Conservation (phyloP, 2,797 vertebrate genomes). For the Mastacembelus armatus region DNA sequence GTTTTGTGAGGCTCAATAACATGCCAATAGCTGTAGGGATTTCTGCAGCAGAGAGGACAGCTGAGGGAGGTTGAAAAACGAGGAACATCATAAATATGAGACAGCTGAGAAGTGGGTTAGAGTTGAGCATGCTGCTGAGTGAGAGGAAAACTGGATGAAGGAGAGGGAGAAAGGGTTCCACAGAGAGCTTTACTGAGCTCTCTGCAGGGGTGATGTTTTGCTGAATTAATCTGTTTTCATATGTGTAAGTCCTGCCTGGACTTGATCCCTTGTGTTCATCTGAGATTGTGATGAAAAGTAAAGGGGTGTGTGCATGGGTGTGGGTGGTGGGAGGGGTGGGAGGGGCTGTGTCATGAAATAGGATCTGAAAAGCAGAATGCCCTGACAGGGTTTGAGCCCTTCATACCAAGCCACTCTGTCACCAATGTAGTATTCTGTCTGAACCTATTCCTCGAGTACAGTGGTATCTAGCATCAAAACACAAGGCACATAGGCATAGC, state of each 20-base stretch:
- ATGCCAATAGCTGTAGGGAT: conserved; percentile 37
- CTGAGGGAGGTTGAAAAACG: conserved; percentile 21
- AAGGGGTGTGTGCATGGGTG: too few relatives aligned
- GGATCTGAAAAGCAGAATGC: conserved; percentile 68
- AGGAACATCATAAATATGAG: conserved; percentile 45
- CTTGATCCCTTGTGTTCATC: conserved; percentile 42
- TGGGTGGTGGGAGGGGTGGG: conserved; percentile 14
- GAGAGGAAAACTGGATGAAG: conserved; percentile 26
- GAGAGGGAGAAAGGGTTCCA: conserved; percentile 22
- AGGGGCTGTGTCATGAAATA: conserved; percentile 60
- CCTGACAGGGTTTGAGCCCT: conserved; percentile 52
- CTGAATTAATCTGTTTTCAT: conserved; percentile 78
- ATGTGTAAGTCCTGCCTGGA: conserved; percentile 53
- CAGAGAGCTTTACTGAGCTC: conserved; percentile 62
- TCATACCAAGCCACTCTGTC: conserved; percentile 45
- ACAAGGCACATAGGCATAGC: too few relatives aligned
- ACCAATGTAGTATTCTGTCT: conserved; percentile 35
- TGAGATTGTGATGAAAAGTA: conserved; percentile 39
- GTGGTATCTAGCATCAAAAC: too few relatives aligned
- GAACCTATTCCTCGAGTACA: too few relatives aligned
- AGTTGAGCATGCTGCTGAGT: conserved; percentile 30
- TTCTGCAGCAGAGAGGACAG: conserved; percentile 7
- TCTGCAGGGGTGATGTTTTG: conserved; percentile 64
- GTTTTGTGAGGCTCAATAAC: background rate
- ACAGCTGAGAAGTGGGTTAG: conserved; percentile 25